phyloP scores from a whole-genome alignment of 2,797 vertebrate species.

The Telmatherina bonti region DNA sequence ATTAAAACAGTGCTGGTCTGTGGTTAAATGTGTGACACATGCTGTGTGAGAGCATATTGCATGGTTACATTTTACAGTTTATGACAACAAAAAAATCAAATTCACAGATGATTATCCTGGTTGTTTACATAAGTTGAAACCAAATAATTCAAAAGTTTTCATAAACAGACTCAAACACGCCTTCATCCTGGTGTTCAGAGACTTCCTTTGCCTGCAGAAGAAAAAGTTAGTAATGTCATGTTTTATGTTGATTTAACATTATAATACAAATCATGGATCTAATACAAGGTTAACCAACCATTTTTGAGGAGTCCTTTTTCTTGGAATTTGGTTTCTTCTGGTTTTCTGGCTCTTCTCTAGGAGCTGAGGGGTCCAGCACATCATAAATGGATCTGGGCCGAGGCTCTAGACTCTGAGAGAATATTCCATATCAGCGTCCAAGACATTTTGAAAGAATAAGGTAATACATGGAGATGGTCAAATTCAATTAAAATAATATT shows the following conservation, averaged over 20 bases:
- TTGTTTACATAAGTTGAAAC: background rate
- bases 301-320: conserved; percentile 22
- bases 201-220: conserved; percentile 62
- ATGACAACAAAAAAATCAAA: conserved; percentile 19
- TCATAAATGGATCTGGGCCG: conserved; percentile 79
- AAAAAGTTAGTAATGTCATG: conserved; percentile 13
- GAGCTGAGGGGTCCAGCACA: conserved; percentile 62
- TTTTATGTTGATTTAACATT: background rate
- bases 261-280: conserved; percentile 2
- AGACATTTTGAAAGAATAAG: background rate
- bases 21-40: background rate
- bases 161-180: conserved; percentile 77
- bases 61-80: background rate
- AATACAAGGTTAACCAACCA: conserved; percentile 45
- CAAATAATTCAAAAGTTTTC: conserved; percentile 77
- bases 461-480: background rate
- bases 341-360: conserved; percentile 10
- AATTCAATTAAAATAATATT: background rate
- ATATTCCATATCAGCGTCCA: conserved; percentile 19
- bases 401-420: conserved; percentile 73
- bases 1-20: background rate
- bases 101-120: background rate
- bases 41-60: too few relatives aligned
- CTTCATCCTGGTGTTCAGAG: conserved; percentile 51
- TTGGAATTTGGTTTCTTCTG: conserved; percentile 25